Evolutionary conservation across 2,113 vertebrate genomes (phyloP).

Genomic region (Peucedramus taeniatus): DNA sequence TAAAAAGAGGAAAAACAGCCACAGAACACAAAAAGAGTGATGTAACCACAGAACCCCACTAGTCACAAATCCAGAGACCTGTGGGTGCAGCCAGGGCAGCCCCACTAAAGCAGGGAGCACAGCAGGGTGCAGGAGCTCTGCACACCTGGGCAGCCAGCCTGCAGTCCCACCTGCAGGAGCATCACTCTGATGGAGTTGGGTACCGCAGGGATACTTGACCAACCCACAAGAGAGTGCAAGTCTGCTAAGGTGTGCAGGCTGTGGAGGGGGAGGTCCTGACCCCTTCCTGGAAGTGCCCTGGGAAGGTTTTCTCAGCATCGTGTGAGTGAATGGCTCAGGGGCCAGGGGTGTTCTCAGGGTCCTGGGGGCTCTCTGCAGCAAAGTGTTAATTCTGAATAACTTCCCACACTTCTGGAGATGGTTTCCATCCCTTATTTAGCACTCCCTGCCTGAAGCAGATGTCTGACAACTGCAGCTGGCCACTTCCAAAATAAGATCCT

Average conservation of each 20-base stretch:
- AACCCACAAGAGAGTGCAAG: not conserved
- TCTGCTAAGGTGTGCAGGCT: not conserved
- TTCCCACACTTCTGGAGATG: not conserved
- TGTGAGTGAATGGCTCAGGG: not conserved
- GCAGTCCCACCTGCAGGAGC: not conserved
- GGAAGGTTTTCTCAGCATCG: not conserved
- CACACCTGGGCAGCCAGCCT: not conserved
- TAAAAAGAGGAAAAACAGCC: not conserved
- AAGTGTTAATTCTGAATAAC: not conserved
- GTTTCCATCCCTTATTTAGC: not conserved
- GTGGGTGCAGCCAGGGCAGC: not conserved
- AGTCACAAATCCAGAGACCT: not conserved
- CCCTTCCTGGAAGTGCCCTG: not conserved
- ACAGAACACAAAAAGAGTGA: not conserved
- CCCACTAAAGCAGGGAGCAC: not conserved
- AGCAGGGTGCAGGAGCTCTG: fast-evolving
- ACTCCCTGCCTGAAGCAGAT: not conserved
- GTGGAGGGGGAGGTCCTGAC: not conserved
- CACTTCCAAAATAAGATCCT: not conserved
- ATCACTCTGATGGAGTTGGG: not conserved
- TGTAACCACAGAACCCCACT: not conserved
- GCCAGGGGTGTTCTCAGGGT: not conserved
- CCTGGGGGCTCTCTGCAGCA: not conserved
- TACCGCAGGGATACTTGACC: fast-evolving
- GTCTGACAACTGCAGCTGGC: not conserved